Percentiles rank a stretch among this genome's conserved stretches.
phyloP scores from a whole-genome alignment of 2,113 vertebrate genomes.

The Tamias sibiricus region DNA sequence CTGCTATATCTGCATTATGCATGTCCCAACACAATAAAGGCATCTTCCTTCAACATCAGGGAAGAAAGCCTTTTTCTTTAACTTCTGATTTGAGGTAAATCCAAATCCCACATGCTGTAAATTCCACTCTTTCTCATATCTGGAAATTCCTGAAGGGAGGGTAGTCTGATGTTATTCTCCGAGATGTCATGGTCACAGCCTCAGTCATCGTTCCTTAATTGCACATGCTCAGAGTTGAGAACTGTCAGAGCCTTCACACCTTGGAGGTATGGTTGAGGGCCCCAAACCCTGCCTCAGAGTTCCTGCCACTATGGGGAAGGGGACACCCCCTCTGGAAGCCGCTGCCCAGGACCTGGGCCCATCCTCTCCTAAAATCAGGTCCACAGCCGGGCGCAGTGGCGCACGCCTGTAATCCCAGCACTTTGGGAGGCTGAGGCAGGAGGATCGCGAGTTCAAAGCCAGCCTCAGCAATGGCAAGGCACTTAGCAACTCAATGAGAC shows the following conservation, averaged over 20 bases:
- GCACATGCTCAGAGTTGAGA: not conserved
- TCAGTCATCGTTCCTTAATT: not conserved
- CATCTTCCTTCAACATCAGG: not conserved
- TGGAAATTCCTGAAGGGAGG: not conserved
- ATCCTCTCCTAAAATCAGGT: not conserved
- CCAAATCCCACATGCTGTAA: not conserved
- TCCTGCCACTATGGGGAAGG: not conserved
- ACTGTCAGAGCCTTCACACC: not conserved
- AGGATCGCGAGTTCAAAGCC: too few relatives aligned
- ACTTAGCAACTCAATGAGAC: too few relatives aligned
- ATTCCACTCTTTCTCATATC: not conserved
- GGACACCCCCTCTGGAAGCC: not conserved
- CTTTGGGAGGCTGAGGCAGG: too few relatives aligned
- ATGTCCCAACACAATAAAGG: not conserved
- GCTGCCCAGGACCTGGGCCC: not conserved
- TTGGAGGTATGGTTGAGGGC: not conserved
- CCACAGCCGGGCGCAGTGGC: too few relatives aligned
- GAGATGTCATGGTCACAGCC: not conserved
- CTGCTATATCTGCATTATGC: not conserved
- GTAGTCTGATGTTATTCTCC: not conserved
- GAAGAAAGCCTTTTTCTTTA: not conserved
- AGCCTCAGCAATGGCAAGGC: too few relatives aligned
- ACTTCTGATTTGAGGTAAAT: not conserved
- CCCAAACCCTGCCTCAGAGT: not conserved
- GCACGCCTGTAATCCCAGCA: too few relatives aligned